Evolutionary conservation across 2,888 invertebrate species (phyloP), one percentile per base, ranked within the genome.

Genomic region (Hyalella azteca): DNA sequence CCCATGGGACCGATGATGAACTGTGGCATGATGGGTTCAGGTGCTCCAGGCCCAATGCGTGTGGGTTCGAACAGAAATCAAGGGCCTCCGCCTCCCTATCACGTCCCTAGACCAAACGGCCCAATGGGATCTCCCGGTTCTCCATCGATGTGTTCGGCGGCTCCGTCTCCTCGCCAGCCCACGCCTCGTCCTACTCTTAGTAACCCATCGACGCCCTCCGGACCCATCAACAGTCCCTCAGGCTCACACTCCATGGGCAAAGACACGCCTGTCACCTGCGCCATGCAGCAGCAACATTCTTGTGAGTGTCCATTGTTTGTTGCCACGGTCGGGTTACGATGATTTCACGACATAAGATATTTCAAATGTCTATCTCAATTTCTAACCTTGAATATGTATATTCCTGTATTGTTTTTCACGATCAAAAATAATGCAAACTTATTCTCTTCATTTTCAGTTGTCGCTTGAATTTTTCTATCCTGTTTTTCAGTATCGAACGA

Each of bases 21-120:
- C 81, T 75, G 75, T n/a, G 59, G 59, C n/a, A 75, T 81, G 54
- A 82, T 83, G 77, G 85, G 83, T 9, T 84, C 85, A 32, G 84
- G 85, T 19, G 82, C 85, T 49, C 75, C 75, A 3, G 75, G 75
- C 15, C 75, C 75, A 2, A 75, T 75, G 45, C 29, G 75, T 22
- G 45, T 45, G n/a, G 36, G 60, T 19, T 32, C 59, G 9, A 79
- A 79, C 48, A 84, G 88, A 81, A 86, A 86, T 85, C 93, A 93
- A 88, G 93, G 93, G 5, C 93, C 93, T n/a, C 93, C 93, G 29
- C 93, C 93, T 19, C 93, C 93, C 50, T 92, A 92, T 88, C 93
- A 93, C 88, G 93, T 92, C 87, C 92, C 92, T 36, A 92, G 92
- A 76, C 90, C 93, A 82, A 92, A 84, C 54, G 81, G 93, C 85